phyloP scores from a whole-genome alignment of 2,888 invertebrate genomes.

The Pharmacophagus antenor region DNA sequence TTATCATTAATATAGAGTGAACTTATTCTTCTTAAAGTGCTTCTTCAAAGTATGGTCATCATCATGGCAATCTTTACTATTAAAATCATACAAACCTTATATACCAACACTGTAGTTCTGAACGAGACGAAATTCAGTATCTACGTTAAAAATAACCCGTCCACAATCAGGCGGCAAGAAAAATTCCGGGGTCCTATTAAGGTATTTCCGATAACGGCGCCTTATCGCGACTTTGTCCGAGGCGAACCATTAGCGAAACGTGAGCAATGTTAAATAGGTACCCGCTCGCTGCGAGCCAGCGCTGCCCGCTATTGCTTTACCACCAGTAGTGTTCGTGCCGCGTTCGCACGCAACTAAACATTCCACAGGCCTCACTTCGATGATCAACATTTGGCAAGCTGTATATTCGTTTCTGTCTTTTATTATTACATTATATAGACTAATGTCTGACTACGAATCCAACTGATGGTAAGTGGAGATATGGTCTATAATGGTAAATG shows the following conservation, averaged over 20 bases:
- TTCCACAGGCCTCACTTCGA: no score
- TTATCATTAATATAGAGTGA: no score
- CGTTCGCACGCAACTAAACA: slow-evolving; percentile 19
- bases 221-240: slow-evolving; percentile 32
- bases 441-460: no score
- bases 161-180: slow-evolving; percentile 1
- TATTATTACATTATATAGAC: no score
- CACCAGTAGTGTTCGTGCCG: slow-evolving; percentile 33
- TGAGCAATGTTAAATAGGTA: slow-evolving; percentile 37
- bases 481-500: no score
- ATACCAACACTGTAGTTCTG: not conserved
- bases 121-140: not conserved
- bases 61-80: no score
- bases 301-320: slow-evolving; percentile 37
- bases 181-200: slow-evolving; percentile 34
- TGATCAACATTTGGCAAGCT: no score
- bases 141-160: not conserved
- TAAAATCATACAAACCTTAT: no score
- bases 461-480: no score
- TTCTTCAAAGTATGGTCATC: no score
- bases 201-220: slow-evolving; percentile 38
- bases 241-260: slow-evolving; percentile 37
- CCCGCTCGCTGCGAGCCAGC: slow-evolving; percentile 31
- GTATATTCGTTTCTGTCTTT: no score
- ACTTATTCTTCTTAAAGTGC: no score